Evolutionary conservation across 2,113 vertebrate species (phyloP), one percentile per base, ranked within the genome.

Genomic region (Tetraodon nigroviridis): DNA sequence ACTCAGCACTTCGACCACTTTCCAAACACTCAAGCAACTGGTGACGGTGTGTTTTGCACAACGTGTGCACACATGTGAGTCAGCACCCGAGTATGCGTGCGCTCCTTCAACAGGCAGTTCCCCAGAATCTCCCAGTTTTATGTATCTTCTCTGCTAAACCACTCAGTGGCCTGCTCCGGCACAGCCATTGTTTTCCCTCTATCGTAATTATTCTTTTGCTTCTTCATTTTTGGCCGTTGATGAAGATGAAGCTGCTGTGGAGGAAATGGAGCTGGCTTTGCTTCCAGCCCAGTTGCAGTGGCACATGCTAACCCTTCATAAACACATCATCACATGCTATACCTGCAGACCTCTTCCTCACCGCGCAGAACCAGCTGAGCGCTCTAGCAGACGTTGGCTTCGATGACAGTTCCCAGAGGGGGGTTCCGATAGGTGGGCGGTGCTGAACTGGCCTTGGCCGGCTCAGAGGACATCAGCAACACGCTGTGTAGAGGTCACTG

Each of bases 301-400:
- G 61, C 69, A 61, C 70, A 80, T 71, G 62, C 37, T 70, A 58
- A 48, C 54, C 57, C 15, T 67, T 17, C 81, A 84, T 82, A 82
- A 88, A 85, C 86, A 75, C 69, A 78, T 89, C 79, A 79, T 87
- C 82, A 72, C 72, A 67, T 77, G 74, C 66, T 76, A 22, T 84
- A 86, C 80, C 86, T 81, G 81, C 73, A 69, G 76, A 80, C 62
- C 47, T 76, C 75, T 69, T 76, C 49, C 63, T 75, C 69, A 75
- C 75, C 50, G 18, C 10, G 73, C 52, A 12, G 49, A 65, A 63
- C 45, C 51, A 60, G 68, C 69, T 84, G 84, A 90, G 75, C 17
- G 62, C 69, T 88, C 71, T 73, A 89, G 56, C 89, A 90, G 89
- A 89, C 87, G 21, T 51, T 42, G 61, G 51, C 66, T 78, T 78